These are phyloP conservation scores for Rhinopomastus cyanomelas DNA, from an alignment of 2,113 vertebrate genomes.

Conservation along the genomic window DNA sequence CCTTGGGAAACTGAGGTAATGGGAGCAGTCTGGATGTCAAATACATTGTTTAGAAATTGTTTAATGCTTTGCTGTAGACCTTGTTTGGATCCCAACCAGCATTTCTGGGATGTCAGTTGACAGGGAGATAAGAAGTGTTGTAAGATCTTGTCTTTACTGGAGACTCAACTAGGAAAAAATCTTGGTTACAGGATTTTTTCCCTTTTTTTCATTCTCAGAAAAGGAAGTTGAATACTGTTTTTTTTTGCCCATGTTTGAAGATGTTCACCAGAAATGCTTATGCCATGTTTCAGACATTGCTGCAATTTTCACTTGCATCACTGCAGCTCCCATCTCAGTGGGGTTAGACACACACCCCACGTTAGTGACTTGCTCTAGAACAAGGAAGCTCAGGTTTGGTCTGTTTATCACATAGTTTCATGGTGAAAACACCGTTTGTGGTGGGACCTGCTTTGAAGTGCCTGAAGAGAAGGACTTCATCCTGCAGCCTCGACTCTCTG, in stretches of 20 bases:
- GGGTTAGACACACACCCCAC: not conserved
- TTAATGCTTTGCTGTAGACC: not conserved
- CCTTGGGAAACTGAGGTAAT: not conserved
- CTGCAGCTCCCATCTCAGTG: not conserved
- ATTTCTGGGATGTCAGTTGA: not conserved
- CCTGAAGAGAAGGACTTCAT: not conserved
- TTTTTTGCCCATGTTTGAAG: not conserved
- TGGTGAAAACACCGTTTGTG: not conserved
- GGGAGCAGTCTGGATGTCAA: not conserved
- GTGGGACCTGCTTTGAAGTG: not conserved
- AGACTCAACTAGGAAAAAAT: not conserved
- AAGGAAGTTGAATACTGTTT: not conserved
- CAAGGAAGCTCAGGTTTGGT: not conserved
- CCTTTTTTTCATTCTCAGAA: not conserved
- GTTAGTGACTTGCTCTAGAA: not conserved
- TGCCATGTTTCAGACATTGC: not conserved
- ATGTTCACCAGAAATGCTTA: not conserved
- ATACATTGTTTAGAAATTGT: not conserved
- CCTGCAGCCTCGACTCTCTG: not conserved
- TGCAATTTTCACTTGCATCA: not conserved
- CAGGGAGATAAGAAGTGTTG: not conserved
- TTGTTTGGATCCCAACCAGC: not conserved
- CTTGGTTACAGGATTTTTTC: not conserved
- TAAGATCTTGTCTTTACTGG: not conserved
- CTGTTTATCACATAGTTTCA: not conserved